phyloP scores from a whole-genome alignment of 2,797 vertebrate species.

The Danio tinwini region DNA sequence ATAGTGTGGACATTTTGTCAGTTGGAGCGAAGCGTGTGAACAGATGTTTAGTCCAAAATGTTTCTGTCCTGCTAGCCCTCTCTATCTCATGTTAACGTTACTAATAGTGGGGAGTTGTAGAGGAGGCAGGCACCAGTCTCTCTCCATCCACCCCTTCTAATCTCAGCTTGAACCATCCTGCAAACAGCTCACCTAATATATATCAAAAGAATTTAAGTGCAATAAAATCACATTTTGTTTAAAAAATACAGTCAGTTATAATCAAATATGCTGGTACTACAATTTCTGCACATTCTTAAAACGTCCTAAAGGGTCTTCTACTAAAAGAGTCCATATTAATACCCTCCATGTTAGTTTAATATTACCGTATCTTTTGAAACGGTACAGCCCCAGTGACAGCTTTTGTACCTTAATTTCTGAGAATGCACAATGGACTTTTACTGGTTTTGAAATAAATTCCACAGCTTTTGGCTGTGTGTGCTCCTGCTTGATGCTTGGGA shows the following conservation, averaged over 20 bases:
- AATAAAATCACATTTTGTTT: neutral
- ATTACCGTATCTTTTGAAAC: too few relatives aligned
- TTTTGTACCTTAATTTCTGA: too few relatives aligned
- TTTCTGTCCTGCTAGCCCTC: conserved; percentile 31
- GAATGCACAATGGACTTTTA: neutral
- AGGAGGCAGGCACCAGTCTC: conserved; percentile 54
- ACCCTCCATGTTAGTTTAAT: too few relatives aligned
- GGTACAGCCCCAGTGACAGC: too few relatives aligned
- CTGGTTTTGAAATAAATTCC: neutral
- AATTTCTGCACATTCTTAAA: neutral
- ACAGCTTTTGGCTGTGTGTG: too few relatives aligned
- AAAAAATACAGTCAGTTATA: neutral
- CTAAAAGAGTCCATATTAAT: too few relatives aligned
- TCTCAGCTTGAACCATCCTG: conserved; percentile 34
- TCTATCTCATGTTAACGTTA: conserved; percentile 32
- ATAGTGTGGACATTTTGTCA: conserved; percentile 12
- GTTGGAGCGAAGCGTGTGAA: conserved; percentile 1
- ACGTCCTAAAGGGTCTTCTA: too few relatives aligned
- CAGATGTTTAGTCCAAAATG: conserved; percentile 29
- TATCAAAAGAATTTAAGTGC: conserved; percentile 32
- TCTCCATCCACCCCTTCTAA: conserved; percentile 39
- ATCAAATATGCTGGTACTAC: neutral
- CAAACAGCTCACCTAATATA: conserved; percentile 46
- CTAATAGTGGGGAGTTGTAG: conserved; percentile 49
- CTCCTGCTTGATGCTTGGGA: too few relatives aligned